Evolutionary conservation across 2,113 vertebrate genomes (phyloP).

Genomic region (Daphoenositta chrysoptera): DNA sequence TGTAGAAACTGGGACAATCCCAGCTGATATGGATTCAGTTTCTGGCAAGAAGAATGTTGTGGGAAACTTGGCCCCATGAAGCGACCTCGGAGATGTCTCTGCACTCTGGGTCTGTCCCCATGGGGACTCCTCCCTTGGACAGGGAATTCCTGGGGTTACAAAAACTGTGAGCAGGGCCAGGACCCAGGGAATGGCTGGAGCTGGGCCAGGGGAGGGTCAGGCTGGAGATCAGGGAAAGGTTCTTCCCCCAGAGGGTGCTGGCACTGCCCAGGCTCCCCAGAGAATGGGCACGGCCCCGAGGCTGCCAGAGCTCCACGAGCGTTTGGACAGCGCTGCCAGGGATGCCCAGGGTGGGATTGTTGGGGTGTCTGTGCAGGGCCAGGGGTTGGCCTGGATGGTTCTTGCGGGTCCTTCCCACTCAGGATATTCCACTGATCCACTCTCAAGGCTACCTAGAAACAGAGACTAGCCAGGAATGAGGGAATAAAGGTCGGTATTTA

Average conservation of each 20-base stretch:
- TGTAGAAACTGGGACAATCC: neutral
- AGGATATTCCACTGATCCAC: neutral
- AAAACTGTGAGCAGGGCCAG: neutral
- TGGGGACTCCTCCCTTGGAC: neutral
- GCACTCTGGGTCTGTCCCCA: neutral
- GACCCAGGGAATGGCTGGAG: rapidly evolving
- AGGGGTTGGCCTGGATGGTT: rapidly evolving
- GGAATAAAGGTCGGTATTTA: no score
- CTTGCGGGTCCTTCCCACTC: rapidly evolving
- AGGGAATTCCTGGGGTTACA: neutral
- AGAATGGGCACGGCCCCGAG: neutral
- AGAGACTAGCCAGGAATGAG: no score
- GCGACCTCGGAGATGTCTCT: neutral
- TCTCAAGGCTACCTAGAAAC: no score
- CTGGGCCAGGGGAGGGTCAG: neutral
- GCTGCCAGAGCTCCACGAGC: neutral
- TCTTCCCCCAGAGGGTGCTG: neutral
- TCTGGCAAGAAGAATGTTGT: neutral
- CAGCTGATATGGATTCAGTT: neutral
- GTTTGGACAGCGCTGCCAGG: rapidly evolving
- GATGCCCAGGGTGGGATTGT: neutral
- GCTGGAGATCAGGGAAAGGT: neutral
- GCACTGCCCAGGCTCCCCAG: neutral
- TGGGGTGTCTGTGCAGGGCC: neutral
- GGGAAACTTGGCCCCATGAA: neutral